phyloP scores from a whole-genome alignment of 2,113 vertebrate species.

The Brachyhypopomus gauderio region DNA sequence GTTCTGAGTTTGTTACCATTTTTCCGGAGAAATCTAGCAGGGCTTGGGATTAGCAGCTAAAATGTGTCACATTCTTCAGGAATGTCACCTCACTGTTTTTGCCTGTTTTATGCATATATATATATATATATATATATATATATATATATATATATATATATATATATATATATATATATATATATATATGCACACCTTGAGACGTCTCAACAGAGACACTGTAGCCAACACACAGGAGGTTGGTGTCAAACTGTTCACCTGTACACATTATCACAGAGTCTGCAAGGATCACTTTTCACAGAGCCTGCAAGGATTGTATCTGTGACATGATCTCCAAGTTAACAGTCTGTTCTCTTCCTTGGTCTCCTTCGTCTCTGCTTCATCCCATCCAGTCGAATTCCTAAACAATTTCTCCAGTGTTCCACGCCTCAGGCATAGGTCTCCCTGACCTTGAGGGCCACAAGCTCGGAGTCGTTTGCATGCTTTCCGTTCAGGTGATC shows the following conservation, averaged over 20 bases:
- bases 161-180: no score
- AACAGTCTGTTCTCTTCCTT: slow-evolving; percentile 32
- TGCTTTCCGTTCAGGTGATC: slow-evolving; percentile 81
- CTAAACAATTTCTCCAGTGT: not conserved
- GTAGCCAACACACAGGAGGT: slow-evolving; percentile 36
- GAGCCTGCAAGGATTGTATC: slow-evolving; percentile 34
- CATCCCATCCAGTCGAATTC: not conserved
- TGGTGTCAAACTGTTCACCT: slow-evolving; percentile 24
- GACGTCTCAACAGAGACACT: slow-evolving; percentile 12
- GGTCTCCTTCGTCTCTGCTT: not conserved
- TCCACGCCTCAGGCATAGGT: slow-evolving; percentile 75
- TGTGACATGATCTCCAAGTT: not conserved
- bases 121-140: slow-evolving; percentile 12
- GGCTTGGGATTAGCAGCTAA: slow-evolving; percentile 68
- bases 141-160: not conserved
- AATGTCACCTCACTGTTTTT: slow-evolving; percentile 56
- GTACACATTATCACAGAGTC: slow-evolving; percentile 18
- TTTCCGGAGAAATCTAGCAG: slow-evolving; percentile 26
- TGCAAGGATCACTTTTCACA: no score
- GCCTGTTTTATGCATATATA: slow-evolving; percentile 36
- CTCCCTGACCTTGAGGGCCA: slow-evolving; percentile 82
- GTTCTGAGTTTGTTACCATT: slow-evolving; percentile 29
- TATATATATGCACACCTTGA: slow-evolving; percentile 9
- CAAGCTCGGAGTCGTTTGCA: slow-evolving; percentile 80
- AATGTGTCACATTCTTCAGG: slow-evolving; percentile 58